Evolutionary conservation across 2,888 invertebrate species (phyloP), one percentile per base, ranked within the genome.

Genomic region (Phalangium opilio): DNA sequence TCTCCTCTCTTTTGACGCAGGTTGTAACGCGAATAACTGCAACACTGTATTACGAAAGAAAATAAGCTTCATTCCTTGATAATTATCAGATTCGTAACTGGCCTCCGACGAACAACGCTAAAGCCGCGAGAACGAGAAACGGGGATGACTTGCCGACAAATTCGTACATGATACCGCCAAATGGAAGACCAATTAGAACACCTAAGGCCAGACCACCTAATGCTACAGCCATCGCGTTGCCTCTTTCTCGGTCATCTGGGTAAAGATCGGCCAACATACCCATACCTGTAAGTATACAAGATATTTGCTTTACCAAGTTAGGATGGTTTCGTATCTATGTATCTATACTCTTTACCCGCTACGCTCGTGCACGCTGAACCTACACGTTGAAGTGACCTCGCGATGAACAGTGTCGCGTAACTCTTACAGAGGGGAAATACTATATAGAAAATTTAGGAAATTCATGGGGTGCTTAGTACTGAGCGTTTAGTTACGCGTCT

Each of bases 281-380:
- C 96, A 99, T 96, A 5, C 98, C 80, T 80, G 49, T 27, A 7
- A 27, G 27, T 27, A 27, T 27, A 8, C 4, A 27, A 27, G 8
- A 27, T 7, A 27, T 4, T 27, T n/a, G n/a, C n/a, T n/a, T n/a
- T 27, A 27, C 4, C n/a, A 7, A 27, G 27, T 27, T 27, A 27
- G 8, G 8, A 4, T 27, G 8, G 8, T n/a, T n/a, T n/a, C n/a
- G n/a, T n/a, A n/a, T n/a, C n/a, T n/a, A n/a, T n/a, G n/a, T n/a
- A n/a, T n/a, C n/a, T n/a, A n/a, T n/a, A n/a, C n/a, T n/a, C n/a
- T n/a, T n/a, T 61, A 78, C 81, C 98, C 17, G 96, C 95, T 1
- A 98, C 96, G 53, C 90, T 93, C 1, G 96, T 96, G 63, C 96
- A 98, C 0, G 96, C 93, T 0, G 96, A 98, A 0, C 98, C 98